Conservation (phyloP, 2,113 vertebrate genomes). For the Lepisosteus oculatus region DNA sequence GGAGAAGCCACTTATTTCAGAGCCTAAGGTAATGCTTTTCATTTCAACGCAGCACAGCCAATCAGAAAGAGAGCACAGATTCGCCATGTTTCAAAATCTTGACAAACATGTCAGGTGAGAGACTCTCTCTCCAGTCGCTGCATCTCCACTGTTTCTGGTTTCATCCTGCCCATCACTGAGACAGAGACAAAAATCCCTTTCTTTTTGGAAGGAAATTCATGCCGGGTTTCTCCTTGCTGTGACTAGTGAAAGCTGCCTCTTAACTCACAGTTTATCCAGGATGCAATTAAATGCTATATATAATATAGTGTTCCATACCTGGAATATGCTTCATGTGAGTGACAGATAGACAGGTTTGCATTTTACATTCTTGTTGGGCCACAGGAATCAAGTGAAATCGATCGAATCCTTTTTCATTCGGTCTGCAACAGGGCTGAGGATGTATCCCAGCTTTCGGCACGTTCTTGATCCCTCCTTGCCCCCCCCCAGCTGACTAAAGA, state of each 20-base stretch:
- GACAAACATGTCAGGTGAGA: neutral
- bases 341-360: too few species aligned
- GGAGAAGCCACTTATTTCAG: constrained; percentile 11
- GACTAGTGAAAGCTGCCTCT: neutral
- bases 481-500: neutral
- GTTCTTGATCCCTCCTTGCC: neutral
- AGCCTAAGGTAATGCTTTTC: neutral
- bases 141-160: neutral
- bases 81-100: neutral
- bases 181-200: neutral
- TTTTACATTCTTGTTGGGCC: neutral
- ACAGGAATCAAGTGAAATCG: neutral
- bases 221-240: neutral
- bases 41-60: neutral
- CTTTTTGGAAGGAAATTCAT: neutral
- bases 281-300: neutral
- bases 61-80: neutral
- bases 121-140: neutral
- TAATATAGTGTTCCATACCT: neutral
- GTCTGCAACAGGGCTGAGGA: too few species aligned
- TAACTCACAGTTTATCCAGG: neutral
- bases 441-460: neutral
- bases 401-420: neutral
- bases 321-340: too few species aligned
- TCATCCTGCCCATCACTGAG: neutral